Conservation (phyloP, 2,113 vertebrate genomes). For the Nyctibius bracteatus region DNA sequence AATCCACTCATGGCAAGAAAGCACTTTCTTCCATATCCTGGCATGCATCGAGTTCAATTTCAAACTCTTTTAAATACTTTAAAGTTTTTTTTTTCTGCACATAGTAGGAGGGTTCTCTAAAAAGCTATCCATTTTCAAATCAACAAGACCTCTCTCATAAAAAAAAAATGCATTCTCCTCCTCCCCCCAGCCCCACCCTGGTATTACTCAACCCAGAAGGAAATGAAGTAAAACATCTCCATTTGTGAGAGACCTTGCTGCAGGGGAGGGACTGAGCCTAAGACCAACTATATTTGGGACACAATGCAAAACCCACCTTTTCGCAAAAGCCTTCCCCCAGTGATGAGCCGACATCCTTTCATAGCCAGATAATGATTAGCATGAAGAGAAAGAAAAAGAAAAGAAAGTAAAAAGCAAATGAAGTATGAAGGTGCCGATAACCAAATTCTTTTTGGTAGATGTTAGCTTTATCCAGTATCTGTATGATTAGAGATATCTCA, state of each 20-base stretch:
- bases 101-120: not conserved
- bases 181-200: not conserved
- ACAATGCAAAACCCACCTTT: constrained; percentile 64
- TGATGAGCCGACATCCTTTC: constrained; percentile 69
- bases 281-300: constrained; percentile 2
- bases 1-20: not conserved
- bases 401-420: constrained; percentile 67
- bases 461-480: not conserved
- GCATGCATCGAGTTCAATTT: not conserved
- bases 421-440: constrained; percentile 27
- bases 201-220: not conserved
- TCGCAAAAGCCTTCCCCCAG: constrained; percentile 68
- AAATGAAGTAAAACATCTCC: not conserved
- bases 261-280: not conserved
- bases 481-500: not conserved
- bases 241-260: not conserved
- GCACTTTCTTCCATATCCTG: not conserved
- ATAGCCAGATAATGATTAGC: constrained; percentile 68
- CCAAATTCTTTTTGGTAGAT: not conserved
- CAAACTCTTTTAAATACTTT: not conserved
- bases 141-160: not conserved
- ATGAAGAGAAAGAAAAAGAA: constrained; percentile 60
- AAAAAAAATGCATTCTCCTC: not conserved
- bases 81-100: not conserved
- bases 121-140: not conserved